Base-by-base conservation (phyloP, 1,140 invertebrate species). In the Catajapyx aquilonaris region DNA sequence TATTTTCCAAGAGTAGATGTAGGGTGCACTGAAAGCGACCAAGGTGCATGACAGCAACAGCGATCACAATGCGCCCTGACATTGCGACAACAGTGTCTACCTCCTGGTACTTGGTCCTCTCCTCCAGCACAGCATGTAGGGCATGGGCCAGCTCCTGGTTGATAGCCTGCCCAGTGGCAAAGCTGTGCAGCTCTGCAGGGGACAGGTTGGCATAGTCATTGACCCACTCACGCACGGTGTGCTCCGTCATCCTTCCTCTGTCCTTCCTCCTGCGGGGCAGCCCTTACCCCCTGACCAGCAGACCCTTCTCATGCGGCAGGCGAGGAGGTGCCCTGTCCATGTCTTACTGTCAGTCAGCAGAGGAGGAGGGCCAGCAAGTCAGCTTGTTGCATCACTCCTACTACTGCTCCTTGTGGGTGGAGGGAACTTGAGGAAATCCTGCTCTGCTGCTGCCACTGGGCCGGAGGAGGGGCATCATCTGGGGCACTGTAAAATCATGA, bases 211-310 rank as follows among this genome's bases (percentile, higher is more conserved):
- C 66, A 60, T 73, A 84, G 46, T 84, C 79, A 44, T 66, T 62
- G 45, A 85, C 59, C 80, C 80, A 84, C 50, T 84, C 79, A 44
- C 62, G 64, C 44, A 85, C 71, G 49, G 80, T 56, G 45, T 69
- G 66, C 53, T 79, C 76, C 46, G 72, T 71, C 77, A 83, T 81
- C 31, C 25, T 41, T 22, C 31, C 13, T 20, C 41, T 28, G 25
- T n/a, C n/a, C 25, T 28, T 9, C 9, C 9, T 10, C 9, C 9
- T 10, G n/a, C 9, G 25, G n/a, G 25, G 25, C 9, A 28, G n/a
- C 25, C 9, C 9, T 28, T 10, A 28, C 25, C 9, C 25, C n/a
- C n/a, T 28, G 25, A 28, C 9, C 25, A 28, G 25, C 25, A 10
- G 9, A 28, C 9, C n/a, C 9, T 10, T 10, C n/a, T n/a, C 25